phyloP scores from a whole-genome alignment of 2,888 invertebrate species.

The Xanthostigma xanthostigma region DNA sequence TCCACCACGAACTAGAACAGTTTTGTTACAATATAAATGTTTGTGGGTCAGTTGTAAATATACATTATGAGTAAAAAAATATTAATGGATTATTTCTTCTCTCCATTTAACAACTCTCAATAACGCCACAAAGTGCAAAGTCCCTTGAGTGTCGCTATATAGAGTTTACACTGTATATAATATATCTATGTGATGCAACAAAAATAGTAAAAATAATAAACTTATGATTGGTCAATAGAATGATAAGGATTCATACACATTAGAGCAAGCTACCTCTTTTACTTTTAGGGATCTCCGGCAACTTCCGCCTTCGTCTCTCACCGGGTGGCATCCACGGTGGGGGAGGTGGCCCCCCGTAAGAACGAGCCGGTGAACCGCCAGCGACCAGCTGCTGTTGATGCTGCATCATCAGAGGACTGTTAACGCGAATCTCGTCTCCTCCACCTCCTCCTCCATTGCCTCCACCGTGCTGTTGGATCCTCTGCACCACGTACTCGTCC shows the following conservation, averaged over 20 bases:
- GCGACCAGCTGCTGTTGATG: conserved; percentile 26
- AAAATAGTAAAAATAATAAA: neutral
- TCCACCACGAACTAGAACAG: too few species aligned
- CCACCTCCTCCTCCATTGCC: conserved; percentile 28
- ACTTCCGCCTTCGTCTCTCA: conserved; percentile 62
- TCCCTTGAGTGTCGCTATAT: too few species aligned
- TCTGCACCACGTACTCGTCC: conserved; percentile 9
- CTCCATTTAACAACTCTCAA: too few species aligned
- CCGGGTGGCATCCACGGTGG: conserved; percentile 14
- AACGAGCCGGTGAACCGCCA: conserved; percentile 27
- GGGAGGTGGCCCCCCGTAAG: conserved; percentile 23
- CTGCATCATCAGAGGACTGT: conserved; percentile 19
- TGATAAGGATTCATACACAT: neutral
- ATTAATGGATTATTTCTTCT: too few species aligned
- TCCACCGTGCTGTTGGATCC: conserved; percentile 22
- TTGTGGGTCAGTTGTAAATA: too few species aligned
- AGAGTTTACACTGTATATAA: neutral
- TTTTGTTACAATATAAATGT: too few species aligned
- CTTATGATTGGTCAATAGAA: neutral
- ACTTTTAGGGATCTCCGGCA: conserved; percentile 81
- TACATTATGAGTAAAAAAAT: too few species aligned
- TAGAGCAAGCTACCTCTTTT: conserved; percentile 51
- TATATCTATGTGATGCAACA: neutral
- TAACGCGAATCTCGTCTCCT: neutral
- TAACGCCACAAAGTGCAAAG: too few species aligned